Evolutionary conservation across 2,888 invertebrate species (phyloP).

Genomic region (Drosophila crucigera): DNA sequence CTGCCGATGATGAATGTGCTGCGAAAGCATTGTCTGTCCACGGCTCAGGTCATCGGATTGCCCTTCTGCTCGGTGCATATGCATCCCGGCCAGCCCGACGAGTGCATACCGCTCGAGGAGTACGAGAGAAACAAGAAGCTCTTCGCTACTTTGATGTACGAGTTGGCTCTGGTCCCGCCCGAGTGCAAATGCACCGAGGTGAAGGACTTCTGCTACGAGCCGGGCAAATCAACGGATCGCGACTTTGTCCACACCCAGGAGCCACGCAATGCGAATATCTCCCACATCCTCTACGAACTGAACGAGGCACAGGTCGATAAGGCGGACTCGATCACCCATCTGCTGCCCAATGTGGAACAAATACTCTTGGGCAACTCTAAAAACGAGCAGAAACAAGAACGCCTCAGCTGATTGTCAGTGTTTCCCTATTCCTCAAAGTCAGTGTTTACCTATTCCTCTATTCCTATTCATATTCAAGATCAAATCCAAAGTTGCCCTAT

Average conservation of each 20-base stretch:
- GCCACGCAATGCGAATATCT: not conserved
- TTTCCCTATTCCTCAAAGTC: not conserved
- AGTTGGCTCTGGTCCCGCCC: slow-evolving; percentile 35
- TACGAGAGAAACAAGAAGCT: slow-evolving; percentile 37
- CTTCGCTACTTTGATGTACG: slow-evolving; percentile 34
- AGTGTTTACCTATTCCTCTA: not conserved
- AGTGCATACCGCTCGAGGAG: slow-evolving; percentile 16
- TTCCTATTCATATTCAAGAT: not conserved
- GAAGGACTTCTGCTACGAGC: slow-evolving; percentile 28
- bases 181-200: slow-evolving; percentile 50
- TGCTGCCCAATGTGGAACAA: not conserved
- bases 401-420: not conserved
- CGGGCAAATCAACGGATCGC: slow-evolving; percentile 18
- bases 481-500: not conserved
- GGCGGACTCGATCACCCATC: accelerated
- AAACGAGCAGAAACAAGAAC: not conserved
- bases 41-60: slow-evolving; percentile 32
- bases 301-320: slow-evolving; percentile 23
- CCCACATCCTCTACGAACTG: slow-evolving; percentile 41
- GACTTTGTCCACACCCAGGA: slow-evolving; percentile 34
- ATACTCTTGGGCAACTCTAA: slow-evolving; percentile 27
- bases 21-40: slow-evolving; percentile 30
- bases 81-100: slow-evolving; percentile 20
- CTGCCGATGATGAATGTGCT: slow-evolving; percentile 46
- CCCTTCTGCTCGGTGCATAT: slow-evolving; percentile 51